A percentile compares a stretch with the other conserved stretches of the same genome.
These are phyloP conservation scores for Andrena cerasifolii DNA, from an alignment of 1,140 invertebrate species.

Conservation along the genomic window DNA sequence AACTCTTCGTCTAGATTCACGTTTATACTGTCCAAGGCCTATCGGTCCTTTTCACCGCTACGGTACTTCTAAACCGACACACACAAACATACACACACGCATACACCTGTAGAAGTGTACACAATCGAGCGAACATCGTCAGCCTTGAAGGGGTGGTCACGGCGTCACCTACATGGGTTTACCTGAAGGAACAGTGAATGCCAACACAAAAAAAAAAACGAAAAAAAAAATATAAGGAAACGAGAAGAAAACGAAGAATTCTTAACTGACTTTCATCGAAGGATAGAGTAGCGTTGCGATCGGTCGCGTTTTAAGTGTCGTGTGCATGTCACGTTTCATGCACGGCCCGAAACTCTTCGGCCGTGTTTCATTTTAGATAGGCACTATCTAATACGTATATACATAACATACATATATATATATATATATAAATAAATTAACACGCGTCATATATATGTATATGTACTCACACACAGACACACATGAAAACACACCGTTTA, in stretches of 20 bases:
- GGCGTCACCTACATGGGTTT: not conserved
- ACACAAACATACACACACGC: constrained; percentile 7
- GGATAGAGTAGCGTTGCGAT: constrained; percentile 58
- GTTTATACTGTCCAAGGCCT: constrained; percentile 67
- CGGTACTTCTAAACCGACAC: constrained; percentile 4
- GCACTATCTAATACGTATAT: constrained; percentile 63
- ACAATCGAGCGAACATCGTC: not conserved
- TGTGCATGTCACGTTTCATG: constrained; percentile 67
- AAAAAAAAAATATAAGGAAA: not conserved
- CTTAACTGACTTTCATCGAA: constrained; percentile 61
- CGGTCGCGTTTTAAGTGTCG: constrained; percentile 64
- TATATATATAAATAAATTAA: constrained; percentile 17
- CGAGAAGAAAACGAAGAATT: constrained; percentile 16
- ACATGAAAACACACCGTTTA: not conserved
- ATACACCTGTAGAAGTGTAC: not conserved
- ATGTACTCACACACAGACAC: not conserved
- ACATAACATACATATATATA: constrained; percentile 22
- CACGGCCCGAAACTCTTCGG: constrained; percentile 48
- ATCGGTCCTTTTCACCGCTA: constrained; percentile 54
- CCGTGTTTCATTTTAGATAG: constrained; percentile 69
- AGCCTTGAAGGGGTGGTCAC: not conserved
- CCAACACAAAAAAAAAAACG: constrained; percentile 15
- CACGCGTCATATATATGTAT: constrained; percentile 1
- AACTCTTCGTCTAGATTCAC: constrained; percentile 58
- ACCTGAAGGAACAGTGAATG: constrained; percentile 46